These are phyloP conservation scores for Temnothorax nylanderi DNA, from an alignment of 1,140 invertebrate species.

Conservation along the genomic window DNA sequence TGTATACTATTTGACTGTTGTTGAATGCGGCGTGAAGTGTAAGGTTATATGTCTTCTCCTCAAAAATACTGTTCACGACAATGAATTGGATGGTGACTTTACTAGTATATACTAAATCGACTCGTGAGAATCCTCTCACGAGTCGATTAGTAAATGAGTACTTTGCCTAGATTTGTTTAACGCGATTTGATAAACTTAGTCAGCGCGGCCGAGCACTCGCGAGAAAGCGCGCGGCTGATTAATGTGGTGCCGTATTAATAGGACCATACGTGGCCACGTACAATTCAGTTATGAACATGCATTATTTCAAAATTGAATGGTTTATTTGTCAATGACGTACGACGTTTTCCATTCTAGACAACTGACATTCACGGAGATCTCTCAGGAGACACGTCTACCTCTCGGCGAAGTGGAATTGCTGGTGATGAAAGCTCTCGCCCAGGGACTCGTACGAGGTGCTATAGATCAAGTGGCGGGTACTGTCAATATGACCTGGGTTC, in stretches of 20 bases:
- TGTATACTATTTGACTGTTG: neutral
- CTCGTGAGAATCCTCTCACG: too few relatives aligned
- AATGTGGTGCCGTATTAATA: too few relatives aligned
- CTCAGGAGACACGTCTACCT: constrained; percentile 93
- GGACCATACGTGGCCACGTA: neutral
- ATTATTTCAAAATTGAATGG: neutral
- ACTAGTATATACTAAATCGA: too few relatives aligned
- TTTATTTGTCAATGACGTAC: constrained; percentile 16
- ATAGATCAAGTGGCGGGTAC: constrained; percentile 97
- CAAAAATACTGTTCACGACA: too few relatives aligned
- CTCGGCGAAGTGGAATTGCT: constrained; percentile 96
- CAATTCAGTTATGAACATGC: neutral
- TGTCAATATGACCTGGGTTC: constrained; percentile 93
- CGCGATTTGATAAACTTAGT: too few relatives aligned
- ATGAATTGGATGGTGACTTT: too few relatives aligned
- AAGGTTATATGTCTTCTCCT: too few relatives aligned
- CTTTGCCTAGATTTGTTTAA: too few relatives aligned
- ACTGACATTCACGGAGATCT: constrained; percentile 96
- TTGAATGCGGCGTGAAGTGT: too few relatives aligned
- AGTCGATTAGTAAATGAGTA: too few relatives aligned
- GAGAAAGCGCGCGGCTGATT: too few relatives aligned
- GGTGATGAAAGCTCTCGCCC: constrained; percentile 99
- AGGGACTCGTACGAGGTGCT: constrained; percentile 96
- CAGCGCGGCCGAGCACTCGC: too few relatives aligned
- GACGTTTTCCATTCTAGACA: constrained; percentile 86